Percentiles rank a stretch among this genome's conserved stretches.
phyloP scores from a whole-genome alignment of 2,797 vertebrate species.

The Parauchenoglanis punctatus region DNA sequence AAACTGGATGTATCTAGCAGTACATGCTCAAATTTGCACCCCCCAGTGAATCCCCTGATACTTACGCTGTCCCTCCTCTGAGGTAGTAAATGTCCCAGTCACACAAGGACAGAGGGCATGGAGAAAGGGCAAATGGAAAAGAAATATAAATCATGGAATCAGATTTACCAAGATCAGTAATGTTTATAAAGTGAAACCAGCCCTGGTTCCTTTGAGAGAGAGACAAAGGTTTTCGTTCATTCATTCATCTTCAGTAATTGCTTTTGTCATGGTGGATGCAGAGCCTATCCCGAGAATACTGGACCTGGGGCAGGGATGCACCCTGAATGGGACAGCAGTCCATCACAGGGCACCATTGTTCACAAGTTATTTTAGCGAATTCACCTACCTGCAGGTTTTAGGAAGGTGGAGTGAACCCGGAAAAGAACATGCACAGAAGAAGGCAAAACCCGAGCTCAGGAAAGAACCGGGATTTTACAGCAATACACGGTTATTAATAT shows the following conservation, averaged over 20 bases:
- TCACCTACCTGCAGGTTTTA: background rate
- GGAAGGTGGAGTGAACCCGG: background rate
- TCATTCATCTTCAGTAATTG: too few species aligned
- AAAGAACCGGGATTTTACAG: background rate
- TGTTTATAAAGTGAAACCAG: background rate
- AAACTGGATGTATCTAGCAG: slow-evolving; percentile 40
- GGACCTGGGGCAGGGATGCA: too few species aligned
- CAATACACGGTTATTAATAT: background rate
- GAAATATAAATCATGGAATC: slow-evolving; percentile 16
- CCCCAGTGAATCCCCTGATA: slow-evolving; percentile 39
- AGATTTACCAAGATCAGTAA: background rate
- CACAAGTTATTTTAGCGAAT: background rate
- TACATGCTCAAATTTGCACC: slow-evolving; percentile 53
- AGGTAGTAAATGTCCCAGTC: slow-evolving; percentile 58
- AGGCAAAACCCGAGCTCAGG: background rate
- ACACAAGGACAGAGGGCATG: slow-evolving; percentile 52
- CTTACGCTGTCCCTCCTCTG: slow-evolving; percentile 66
- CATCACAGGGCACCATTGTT: background rate
- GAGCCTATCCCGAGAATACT: background rate
- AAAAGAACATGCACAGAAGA: background rate
- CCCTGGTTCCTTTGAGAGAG: background rate
- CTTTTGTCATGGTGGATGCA: background rate
- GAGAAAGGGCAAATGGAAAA: slow-evolving; percentile 61
- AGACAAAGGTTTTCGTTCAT: background rate
- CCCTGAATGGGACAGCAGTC: background rate